Percentiles rank a stretch among this genome's conserved stretches.
Evolutionary conservation across 2,113 vertebrate species (phyloP).

Genomic region (Syngnathus floridae): DNA sequence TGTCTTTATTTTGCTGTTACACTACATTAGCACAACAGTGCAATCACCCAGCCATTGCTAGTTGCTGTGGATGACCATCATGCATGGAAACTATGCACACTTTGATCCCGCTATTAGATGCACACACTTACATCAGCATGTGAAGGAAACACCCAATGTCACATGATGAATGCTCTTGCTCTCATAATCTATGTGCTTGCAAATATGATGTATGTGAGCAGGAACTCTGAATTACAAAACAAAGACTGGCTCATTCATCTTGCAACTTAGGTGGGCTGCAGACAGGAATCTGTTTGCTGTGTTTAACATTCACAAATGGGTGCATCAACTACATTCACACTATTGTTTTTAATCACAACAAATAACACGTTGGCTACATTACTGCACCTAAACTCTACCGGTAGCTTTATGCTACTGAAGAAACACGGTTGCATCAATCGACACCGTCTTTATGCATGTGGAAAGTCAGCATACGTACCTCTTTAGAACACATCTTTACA

Average conservation of each 20-base stretch:
- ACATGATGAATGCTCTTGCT: slow-evolving; percentile 79
- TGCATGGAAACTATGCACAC: slow-evolving; percentile 47
- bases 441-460: no score
- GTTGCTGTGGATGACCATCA: slow-evolving; percentile 57
- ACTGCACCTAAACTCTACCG: no score
- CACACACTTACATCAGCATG: slow-evolving; percentile 57
- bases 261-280: slow-evolving; percentile 70
- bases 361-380: no score
- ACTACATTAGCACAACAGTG: no score
- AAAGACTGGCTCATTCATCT: slow-evolving; percentile 81
- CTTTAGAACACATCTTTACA: no score
- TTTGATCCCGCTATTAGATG: slow-evolving; percentile 58
- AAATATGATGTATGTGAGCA: slow-evolving; percentile 83
- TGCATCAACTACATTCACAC: no score
- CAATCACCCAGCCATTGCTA: not conserved
- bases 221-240: slow-evolving; percentile 84
- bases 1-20: no score
- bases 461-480: no score
- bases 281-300: slow-evolving; percentile 68
- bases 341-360: no score
- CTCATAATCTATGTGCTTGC: slow-evolving; percentile 83
- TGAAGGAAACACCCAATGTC: slow-evolving; percentile 59
- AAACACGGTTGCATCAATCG: no score
- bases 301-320: slow-evolving; percentile 67
- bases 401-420: no score